A percentile compares a stretch with the other conserved stretches of the same genome.
Evolutionary conservation across 2,797 vertebrate genomes (phyloP).

Genomic region (Argyrosomus regius): DNA sequence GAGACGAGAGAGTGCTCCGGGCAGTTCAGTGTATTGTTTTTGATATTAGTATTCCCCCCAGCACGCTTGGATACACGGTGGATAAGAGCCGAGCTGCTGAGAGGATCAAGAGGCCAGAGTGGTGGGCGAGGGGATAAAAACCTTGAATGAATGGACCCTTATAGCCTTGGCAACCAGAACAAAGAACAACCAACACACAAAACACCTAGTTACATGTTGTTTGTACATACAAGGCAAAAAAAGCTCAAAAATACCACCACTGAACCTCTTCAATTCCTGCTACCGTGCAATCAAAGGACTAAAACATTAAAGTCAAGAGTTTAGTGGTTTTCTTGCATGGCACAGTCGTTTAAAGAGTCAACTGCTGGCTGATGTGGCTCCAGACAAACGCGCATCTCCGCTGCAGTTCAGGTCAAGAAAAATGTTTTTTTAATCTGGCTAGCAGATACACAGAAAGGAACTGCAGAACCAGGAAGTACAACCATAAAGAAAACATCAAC

Average conservation of each 20-base stretch:
- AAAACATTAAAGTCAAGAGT: slow-evolving; percentile 68
- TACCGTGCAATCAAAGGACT: slow-evolving; percentile 69
- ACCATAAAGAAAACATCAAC: slow-evolving; percentile 51
- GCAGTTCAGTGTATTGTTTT: slow-evolving; percentile 23
- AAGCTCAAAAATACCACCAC: slow-evolving; percentile 52
- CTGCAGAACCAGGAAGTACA: slow-evolving; percentile 36
- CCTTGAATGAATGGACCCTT: slow-evolving; percentile 33
- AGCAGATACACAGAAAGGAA: slow-evolving; percentile 24
- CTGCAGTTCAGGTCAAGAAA: slow-evolving; percentile 26
- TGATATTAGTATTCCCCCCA: slow-evolving; percentile 67
- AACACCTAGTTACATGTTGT: slow-evolving; percentile 14
- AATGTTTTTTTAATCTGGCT: slow-evolving; percentile 12
- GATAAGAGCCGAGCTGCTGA: slow-evolving; percentile 24
- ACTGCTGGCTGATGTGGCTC: slow-evolving; percentile 64
- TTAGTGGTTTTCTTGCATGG: slow-evolving; percentile 35
- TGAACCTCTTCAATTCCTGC: slow-evolving; percentile 40
- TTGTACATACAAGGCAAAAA: not conserved
- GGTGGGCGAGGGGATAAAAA: slow-evolving; percentile 48
- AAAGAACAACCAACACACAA: slow-evolving; percentile 44
- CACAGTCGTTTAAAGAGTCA: slow-evolving; percentile 65
- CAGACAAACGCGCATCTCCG: slow-evolving; percentile 36
- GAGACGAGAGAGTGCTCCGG: not conserved
- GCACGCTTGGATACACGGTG: slow-evolving; percentile 2
- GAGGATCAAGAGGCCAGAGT: slow-evolving; percentile 19
- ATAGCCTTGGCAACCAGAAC: slow-evolving; percentile 61